Percentiles rank a stretch among this genome's conserved stretches.
Evolutionary conservation across 2,797 vertebrate species (phyloP).

Genomic region (Paedocypris micromegethes): DNA sequence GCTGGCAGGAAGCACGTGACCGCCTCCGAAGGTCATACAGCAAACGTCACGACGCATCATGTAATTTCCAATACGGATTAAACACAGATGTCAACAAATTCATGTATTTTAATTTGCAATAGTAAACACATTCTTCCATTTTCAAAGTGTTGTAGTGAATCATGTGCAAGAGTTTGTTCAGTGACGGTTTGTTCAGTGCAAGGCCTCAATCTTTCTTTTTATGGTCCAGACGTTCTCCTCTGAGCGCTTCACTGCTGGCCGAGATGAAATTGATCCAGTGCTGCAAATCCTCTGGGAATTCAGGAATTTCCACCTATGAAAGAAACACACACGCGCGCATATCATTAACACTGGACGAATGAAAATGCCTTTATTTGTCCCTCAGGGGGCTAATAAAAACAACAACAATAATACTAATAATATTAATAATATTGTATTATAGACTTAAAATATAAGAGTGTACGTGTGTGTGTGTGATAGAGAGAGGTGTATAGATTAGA

Average conservation of each 20-base stretch:
- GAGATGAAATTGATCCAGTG: constrained; percentile 83
- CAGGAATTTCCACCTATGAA: constrained; percentile 77
- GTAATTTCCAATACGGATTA: neutral
- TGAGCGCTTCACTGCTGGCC: constrained; percentile 78
- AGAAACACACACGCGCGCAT: no score
- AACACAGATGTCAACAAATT: neutral
- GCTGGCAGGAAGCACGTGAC: neutral
- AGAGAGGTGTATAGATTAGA: no score
- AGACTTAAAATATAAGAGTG: no score
- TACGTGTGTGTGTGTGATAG: no score
- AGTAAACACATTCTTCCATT: neutral
- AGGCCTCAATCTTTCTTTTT: constrained; percentile 65
- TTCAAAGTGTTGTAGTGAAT: constrained; percentile 7
- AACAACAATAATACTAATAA: no score
- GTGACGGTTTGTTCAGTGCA: neutral
- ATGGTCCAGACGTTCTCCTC: constrained; percentile 69
- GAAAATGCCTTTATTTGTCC: no score
- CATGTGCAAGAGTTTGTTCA: constrained; percentile 13
- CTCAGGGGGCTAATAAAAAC: no score
- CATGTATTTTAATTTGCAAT: no score
- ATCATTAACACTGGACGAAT: no score
- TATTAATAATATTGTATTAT: no score
- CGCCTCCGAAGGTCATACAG: neutral
- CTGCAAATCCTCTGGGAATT: constrained; percentile 76
- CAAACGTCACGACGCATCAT: neutral